Percentiles rank a stretch among this genome's conserved stretches.
These are phyloP conservation scores for Sardinella longiceps DNA, from an alignment of 2,797 vertebrate genomes.

Conservation along the genomic window DNA sequence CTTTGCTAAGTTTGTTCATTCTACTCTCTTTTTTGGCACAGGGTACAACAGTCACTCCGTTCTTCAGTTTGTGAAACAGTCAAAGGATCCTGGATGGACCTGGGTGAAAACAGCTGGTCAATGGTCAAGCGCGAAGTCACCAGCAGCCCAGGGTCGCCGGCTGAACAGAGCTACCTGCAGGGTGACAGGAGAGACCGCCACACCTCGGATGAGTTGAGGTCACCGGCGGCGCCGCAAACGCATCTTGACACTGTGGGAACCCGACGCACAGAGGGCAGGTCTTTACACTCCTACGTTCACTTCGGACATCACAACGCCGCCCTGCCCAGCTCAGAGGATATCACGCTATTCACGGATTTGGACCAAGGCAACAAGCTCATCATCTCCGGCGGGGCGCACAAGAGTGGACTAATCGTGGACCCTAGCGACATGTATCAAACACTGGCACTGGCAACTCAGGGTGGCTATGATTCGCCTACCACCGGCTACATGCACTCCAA, in stretches of 20 bases:
- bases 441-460: conserved; percentile 88
- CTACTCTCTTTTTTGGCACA: conserved; percentile 53
- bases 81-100: conserved; percentile 95
- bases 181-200: conserved; percentile 77
- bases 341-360: conserved; percentile 92
- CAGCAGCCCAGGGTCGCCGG: conserved; percentile 79
- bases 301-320: conserved; percentile 82
- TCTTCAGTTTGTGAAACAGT: conserved; percentile 54
- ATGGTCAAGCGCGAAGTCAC: conserved; percentile 89
- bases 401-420: conserved; percentile 84
- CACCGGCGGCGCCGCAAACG: conserved; percentile 71
- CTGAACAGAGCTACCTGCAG: conserved; percentile 77
- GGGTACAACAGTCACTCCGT: conserved; percentile 59
- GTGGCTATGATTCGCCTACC: conserved; percentile 85
- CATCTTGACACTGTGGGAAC: conserved; percentile 82
- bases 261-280: conserved; percentile 78
- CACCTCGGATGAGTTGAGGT: conserved; percentile 76
- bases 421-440: conserved; percentile 95
- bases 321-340: conserved; percentile 83
- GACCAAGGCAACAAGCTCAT: conserved; percentile 93
- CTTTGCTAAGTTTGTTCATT: not conserved
- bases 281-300: conserved; percentile 84
- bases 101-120: conserved; percentile 93
- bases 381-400: conserved; percentile 85
- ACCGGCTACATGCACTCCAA: conserved; percentile 93